These are phyloP conservation scores for Chrysotoxum bicinctum DNA, from an alignment of 2,888 invertebrate species.

Conservation along the genomic window DNA sequence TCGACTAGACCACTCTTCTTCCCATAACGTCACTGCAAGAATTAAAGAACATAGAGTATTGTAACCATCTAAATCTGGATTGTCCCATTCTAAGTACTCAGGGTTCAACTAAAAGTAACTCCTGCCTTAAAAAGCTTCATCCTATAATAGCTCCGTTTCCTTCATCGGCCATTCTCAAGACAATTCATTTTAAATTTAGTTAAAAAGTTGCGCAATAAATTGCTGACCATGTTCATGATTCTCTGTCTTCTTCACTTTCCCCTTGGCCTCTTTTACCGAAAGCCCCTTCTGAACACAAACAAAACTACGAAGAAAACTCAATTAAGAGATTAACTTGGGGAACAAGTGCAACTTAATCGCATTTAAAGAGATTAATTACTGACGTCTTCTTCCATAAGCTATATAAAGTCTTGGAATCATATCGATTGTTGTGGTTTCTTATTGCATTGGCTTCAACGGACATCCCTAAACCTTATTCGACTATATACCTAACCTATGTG, in stretches of 20 bases:
- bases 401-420: constrained; percentile 24
- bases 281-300: background rate
- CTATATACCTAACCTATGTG: background rate
- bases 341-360: constrained; percentile 57
- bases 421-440: constrained; percentile 40
- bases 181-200: constrained; percentile 4
- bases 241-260: background rate
- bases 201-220: background rate
- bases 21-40: no score
- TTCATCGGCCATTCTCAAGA: background rate
- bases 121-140: background rate
- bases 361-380: constrained; percentile 65
- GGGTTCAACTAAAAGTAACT: no score
- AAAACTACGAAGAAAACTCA: constrained; percentile 45
- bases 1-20: no score
- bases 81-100: no score
- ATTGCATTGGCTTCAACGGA: background rate
- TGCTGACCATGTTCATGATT: background rate
- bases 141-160: background rate
- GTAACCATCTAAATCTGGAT: no score
- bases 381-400: constrained; percentile 22
- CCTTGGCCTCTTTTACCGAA: background rate
- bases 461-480: background rate
- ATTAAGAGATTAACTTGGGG: constrained; percentile 62
- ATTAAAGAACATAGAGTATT: no score